These are phyloP conservation scores for Nasonia vitripennis DNA, from an alignment of 1,140 invertebrate species.

Conservation along the genomic window DNA sequence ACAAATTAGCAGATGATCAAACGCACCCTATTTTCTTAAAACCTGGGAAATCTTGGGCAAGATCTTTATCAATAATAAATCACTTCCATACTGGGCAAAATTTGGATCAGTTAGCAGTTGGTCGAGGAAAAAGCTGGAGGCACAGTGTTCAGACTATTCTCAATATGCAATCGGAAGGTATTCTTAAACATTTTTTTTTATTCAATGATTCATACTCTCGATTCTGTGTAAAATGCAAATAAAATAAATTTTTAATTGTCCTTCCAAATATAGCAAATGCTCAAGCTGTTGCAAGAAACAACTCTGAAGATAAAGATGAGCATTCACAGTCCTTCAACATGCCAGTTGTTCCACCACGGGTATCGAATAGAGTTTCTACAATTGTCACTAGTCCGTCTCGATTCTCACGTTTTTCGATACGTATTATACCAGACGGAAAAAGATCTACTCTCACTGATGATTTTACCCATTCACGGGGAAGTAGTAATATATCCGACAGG, in stretches of 20 bases:
- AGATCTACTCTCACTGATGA: constrained; percentile 33
- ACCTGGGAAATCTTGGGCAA: constrained; percentile 70
- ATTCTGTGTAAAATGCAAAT: neutral
- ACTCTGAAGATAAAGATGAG: constrained; percentile 50
- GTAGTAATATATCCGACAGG: neutral
- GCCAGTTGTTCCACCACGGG: neutral
- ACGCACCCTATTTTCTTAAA: constrained; percentile 63
- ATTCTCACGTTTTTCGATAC: constrained; percentile 60
- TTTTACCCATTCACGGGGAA: constrained; percentile 36
- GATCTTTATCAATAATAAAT: constrained; percentile 71
- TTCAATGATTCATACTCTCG: neutral
- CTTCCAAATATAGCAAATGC: constrained; percentile 53
- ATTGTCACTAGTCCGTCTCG: constrained; percentile 19
- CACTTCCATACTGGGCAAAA: constrained; percentile 59
- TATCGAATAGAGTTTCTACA: constrained; percentile 11
- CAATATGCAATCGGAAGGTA: constrained; percentile 63
- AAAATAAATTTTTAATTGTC: neutral
- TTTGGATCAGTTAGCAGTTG: constrained; percentile 59
- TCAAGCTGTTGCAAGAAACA: constrained; percentile 56
- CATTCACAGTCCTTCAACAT: neutral
- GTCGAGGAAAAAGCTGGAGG: constrained; percentile 69
- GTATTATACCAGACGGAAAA: constrained; percentile 60
- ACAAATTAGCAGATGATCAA: neutral
- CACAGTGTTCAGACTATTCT: constrained; percentile 63
- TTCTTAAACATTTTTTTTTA: neutral